A percentile compares a stretch with the other conserved stretches of the same genome.
phyloP scores from a whole-genome alignment of 2,113 vertebrate genomes.

The Sphyrna mokarran region DNA sequence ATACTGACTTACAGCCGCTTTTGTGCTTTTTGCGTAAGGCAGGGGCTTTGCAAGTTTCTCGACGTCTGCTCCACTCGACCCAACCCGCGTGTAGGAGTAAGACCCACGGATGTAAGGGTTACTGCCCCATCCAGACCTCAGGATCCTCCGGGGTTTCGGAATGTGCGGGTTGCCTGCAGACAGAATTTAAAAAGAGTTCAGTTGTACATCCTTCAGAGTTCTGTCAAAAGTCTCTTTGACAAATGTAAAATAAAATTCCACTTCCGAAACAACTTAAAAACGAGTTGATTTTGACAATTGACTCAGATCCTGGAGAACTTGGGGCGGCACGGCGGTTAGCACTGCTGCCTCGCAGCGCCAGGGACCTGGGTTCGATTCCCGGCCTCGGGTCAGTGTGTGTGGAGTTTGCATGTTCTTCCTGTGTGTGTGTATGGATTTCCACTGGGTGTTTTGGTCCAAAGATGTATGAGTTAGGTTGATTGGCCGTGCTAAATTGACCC shows the following conservation, averaged over 20 bases:
- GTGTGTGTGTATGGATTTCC: too few species aligned
- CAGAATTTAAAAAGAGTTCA: background rate
- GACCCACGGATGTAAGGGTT: constrained; percentile 88
- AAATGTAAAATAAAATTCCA: background rate
- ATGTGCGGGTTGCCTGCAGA: constrained; percentile 86
- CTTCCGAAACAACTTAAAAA: background rate
- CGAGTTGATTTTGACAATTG: background rate
- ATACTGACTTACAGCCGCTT: constrained; percentile 64
- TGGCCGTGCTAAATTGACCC: too few species aligned
- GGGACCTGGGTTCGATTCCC: too few species aligned
- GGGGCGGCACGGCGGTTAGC: too few species aligned
- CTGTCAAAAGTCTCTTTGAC: background rate
- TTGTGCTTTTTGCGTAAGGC: constrained; percentile 87
- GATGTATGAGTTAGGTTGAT: too few species aligned
- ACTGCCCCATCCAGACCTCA: constrained; percentile 93
- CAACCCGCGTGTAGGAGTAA: constrained; percentile 94
- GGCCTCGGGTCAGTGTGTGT: too few species aligned
- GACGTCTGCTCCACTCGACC: constrained; percentile 84
- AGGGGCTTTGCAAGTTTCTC: constrained; percentile 87
- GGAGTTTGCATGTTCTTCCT: too few species aligned
- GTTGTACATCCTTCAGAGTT: background rate
- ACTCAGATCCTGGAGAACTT: background rate
- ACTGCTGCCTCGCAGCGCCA: too few species aligned
- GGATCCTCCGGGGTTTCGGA: constrained; percentile 87
- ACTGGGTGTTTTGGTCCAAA: too few species aligned